A percentile compares a stretch with the other conserved stretches of the same genome.
Conservation (phyloP, 1,140 invertebrate genomes). For the Watersipora subatra region DNA sequence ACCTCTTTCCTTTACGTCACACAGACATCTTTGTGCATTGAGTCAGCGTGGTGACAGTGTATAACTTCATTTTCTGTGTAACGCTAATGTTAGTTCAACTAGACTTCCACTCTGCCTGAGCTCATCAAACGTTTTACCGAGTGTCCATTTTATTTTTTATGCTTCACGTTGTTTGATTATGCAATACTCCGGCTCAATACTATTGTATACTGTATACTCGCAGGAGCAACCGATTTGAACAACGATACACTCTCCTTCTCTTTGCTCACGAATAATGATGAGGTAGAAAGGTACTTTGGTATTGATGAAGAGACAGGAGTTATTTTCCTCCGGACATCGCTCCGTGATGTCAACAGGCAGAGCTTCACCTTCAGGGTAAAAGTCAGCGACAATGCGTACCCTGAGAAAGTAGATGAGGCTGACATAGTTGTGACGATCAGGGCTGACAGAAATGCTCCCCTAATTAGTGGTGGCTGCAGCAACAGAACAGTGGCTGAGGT, state of each 20-base stretch:
- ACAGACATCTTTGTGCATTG: too few relatives aligned
- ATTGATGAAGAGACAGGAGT: background rate
- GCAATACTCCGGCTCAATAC: too few relatives aligned
- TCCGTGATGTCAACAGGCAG: background rate
- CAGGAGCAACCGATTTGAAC: background rate
- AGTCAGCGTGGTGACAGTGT: too few relatives aligned
- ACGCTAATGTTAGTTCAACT: too few relatives aligned
- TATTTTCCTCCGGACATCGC: background rate
- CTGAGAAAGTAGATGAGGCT: conserved; percentile 9
- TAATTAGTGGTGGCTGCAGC: conserved; percentile 1
- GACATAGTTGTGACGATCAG: conserved; percentile 5
- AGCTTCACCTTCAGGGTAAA: conserved; percentile 1
- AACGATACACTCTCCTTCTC: background rate
- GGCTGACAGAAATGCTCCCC: conserved; percentile 4
- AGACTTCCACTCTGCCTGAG: too few relatives aligned
- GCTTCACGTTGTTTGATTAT: too few relatives aligned
- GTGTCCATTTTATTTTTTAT: too few relatives aligned
- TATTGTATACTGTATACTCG: too few relatives aligned
- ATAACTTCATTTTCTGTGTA: too few relatives aligned
- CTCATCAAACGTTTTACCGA: too few relatives aligned
- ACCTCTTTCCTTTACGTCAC: background rate
- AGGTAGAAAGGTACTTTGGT: background rate
- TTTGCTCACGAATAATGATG: background rate
- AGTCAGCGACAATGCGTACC: conserved; percentile 6
- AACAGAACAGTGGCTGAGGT: conserved; percentile 1